Percentiles rank a stretch among this genome's conserved stretches.
Conservation (phyloP, 2,113 vertebrate genomes). For the Colaptes auratus region DNA sequence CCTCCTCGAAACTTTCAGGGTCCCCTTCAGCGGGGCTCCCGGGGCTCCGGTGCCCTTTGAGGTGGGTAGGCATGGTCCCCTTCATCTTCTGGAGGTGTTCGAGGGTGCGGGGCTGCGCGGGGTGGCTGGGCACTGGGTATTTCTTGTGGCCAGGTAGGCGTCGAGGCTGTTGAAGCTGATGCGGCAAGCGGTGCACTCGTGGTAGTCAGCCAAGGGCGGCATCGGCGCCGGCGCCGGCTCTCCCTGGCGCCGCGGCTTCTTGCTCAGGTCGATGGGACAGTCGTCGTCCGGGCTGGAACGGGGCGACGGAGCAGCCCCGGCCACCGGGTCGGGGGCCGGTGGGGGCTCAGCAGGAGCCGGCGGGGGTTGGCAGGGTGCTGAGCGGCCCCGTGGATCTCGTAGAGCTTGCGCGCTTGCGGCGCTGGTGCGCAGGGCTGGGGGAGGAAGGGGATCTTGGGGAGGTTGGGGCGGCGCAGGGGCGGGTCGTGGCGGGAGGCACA, state of each 20-base stretch:
- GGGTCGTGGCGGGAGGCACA: constrained; percentile 95
- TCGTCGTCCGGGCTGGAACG: constrained; percentile 81
- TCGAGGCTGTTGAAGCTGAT: constrained; percentile 98
- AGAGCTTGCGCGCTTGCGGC: constrained; percentile 87
- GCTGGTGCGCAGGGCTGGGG: constrained; percentile 85
- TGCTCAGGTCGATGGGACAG: constrained; percentile 93
- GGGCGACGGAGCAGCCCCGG: not conserved
- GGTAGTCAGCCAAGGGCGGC: constrained; percentile 89
- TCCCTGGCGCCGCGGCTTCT: constrained; percentile 83
- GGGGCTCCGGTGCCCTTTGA: constrained; percentile 68
- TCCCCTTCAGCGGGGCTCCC: constrained; percentile 21
- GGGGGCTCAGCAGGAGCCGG: not conserved
- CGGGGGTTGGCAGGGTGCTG: not conserved
- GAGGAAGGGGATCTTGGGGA: constrained; percentile 69
- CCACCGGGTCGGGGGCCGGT: not conserved
- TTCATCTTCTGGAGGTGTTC: constrained; percentile 86
- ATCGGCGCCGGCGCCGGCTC: constrained; percentile 35
- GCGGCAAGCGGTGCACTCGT: constrained; percentile 95
- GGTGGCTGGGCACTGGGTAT: constrained; percentile 90
- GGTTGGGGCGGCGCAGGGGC: constrained; percentile 77
- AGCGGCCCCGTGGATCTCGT: constrained; percentile 86
- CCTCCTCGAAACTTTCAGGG: constrained; percentile 42
- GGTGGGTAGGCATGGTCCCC: constrained; percentile 70
- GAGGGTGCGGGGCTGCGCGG: constrained; percentile 82
- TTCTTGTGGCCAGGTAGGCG: constrained; percentile 95